phyloP scores from a whole-genome alignment of 1,140 invertebrate genomes.

The Campoletis sonorensis region DNA sequence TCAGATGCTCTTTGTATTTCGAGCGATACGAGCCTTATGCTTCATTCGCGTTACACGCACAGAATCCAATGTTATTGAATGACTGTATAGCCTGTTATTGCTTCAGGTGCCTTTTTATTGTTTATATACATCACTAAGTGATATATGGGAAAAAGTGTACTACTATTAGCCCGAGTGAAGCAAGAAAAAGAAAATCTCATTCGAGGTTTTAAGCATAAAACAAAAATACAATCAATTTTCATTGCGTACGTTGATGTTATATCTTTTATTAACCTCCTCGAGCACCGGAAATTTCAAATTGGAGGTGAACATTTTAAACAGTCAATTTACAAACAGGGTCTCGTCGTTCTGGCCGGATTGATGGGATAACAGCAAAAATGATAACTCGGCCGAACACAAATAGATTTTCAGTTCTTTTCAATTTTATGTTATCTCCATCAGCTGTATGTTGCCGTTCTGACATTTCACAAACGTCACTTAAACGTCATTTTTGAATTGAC shows the following conservation, averaged over 20 bases:
- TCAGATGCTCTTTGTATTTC: constrained; percentile 4
- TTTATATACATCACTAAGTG: constrained; percentile 14
- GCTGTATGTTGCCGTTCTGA: no score
- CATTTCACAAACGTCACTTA: no score
- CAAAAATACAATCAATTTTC: not conserved
- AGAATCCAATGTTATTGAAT: constrained; percentile 9
- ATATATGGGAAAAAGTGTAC: not conserved
- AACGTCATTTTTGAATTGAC: no score
- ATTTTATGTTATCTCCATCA: no score
- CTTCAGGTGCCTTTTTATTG: constrained; percentile 40
- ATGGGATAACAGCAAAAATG: no score
- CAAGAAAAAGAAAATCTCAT: constrained; percentile 5
- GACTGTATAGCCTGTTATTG: constrained; percentile 27
- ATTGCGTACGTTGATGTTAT: not conserved
- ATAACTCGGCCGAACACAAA: no score
- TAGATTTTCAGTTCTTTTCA: no score
- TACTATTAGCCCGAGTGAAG: not conserved
- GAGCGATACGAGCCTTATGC: constrained; percentile 15
- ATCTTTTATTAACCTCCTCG: not conserved
- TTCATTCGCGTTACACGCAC: not conserved
- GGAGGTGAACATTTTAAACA: no score
- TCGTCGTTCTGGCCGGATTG: no score
- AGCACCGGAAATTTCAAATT: no score
- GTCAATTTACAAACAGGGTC: no score
- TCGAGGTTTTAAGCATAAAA: constrained; percentile 12